Evolutionary conservation across 1,140 invertebrate species (phyloP), one percentile per base, ranked within the genome.

Genomic region (Phocides pigmalion): DNA sequence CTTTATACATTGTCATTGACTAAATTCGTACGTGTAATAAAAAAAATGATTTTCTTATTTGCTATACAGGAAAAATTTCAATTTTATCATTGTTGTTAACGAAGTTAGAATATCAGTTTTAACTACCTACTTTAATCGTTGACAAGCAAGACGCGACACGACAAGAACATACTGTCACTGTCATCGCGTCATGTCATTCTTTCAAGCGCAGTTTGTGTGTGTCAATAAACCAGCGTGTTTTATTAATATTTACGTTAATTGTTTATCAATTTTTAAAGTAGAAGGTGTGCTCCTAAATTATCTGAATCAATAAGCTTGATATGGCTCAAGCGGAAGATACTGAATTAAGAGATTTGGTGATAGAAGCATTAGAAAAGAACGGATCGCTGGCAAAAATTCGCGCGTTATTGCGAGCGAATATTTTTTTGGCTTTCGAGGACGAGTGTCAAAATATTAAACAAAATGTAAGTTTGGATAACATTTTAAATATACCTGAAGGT

Each of bases 301-400:
- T 4, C n/a, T 50, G 42, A 32, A 44, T 15, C 39, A 68, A 62
- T 11, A 28, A 58, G 37, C 56, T 53, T 68, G 64, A 47, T 59
- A 92, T 92, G 90, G 89, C 91, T 37, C 89, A 92, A 90, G 66
- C 88, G 12, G 91, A 92, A 81, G 90, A 92, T 64, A 87, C 87
- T 14, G 89, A 92, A 74, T 74, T 92, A 12, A 70, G 87, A 62
- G 91, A 92, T 66, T 77, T 92, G 63, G 89, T 92, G n/a, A 81
- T 92, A 59, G 91, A 92, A 76, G 88, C 91, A 3, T 72, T 92
- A 61, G 91, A 92, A 70, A 92, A 90, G 64, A 92, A 91, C 72
- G 91, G 91, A 32, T 91, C 90, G 3, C 76, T 92, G 19, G 90
- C 91, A 15, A 92, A 92, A 84, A 90, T 92, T 62, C 84, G 91